Percentiles rank a stretch among this genome's conserved stretches.
phyloP scores from a whole-genome alignment of 2,113 vertebrate species.

The Aegithalos caudatus region DNA sequence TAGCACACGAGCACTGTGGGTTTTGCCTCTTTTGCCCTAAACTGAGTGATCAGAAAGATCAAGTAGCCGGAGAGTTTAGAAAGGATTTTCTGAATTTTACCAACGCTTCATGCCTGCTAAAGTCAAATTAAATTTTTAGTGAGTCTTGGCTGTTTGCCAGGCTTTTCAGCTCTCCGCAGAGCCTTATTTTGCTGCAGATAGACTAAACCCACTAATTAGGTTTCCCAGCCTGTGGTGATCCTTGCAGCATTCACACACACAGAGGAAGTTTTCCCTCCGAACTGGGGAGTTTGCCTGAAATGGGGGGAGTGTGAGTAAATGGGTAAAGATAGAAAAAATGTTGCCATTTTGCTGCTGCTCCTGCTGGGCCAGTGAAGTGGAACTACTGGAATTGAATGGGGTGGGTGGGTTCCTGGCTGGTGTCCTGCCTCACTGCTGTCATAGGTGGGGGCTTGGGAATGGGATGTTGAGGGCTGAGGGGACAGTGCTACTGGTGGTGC shows the following conservation, averaged over 20 bases:
- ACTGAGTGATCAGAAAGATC: not conserved
- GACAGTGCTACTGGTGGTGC: not conserved
- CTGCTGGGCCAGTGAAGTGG: not conserved
- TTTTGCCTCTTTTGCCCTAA: not conserved
- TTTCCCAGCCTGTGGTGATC: slow-evolving; percentile 18
- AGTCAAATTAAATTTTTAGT: slow-evolving; percentile 60
- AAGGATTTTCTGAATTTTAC: slow-evolving; percentile 36
- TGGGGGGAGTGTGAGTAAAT: not conserved
- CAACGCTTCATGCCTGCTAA: slow-evolving; percentile 21
- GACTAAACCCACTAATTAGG: slow-evolving; percentile 48
- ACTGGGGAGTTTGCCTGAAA: not conserved
- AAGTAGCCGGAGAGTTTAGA: not conserved
- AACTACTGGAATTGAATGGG: not conserved
- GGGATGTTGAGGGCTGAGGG: too few relatives aligned
- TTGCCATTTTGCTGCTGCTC: not conserved
- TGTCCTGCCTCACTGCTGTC: not conserved
- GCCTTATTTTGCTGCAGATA: slow-evolving; percentile 25
- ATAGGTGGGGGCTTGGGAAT: accelerated
- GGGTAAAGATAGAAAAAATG: not conserved
- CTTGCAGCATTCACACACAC: not conserved
- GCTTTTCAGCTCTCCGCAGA: not conserved
- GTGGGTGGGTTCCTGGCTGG: not conserved
- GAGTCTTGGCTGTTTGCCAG: slow-evolving; percentile 23
- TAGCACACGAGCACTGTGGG: not conserved
- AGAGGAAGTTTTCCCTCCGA: not conserved